Base-by-base conservation (phyloP, 2,113 vertebrate species). In the Rhombomys opimus region DNA sequence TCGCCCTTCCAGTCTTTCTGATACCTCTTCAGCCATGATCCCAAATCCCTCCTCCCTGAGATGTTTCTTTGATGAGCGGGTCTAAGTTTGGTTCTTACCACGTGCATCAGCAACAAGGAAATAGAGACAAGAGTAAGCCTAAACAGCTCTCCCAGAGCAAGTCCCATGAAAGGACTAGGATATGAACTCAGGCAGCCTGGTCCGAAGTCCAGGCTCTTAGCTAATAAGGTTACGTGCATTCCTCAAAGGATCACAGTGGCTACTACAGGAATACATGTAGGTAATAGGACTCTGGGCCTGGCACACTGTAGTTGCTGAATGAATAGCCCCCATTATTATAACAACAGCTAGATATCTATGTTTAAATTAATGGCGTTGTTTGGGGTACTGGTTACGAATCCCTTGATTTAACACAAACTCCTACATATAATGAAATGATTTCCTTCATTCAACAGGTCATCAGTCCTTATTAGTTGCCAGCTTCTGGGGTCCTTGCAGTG, bases 401-500 rank as follows among this genome's bases (percentile, higher is more conserved):
- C 25, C 38, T 38, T 85, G 92, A 61, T 67, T 95, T 70, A 86
- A 75, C 50, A 67, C 11, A 90, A 92, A 89, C 4, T 80, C 73
- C 50, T 65, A 35, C 30, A 76, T 15, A 27, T 52, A 76, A 54
- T 17, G 68, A 86, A 80, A 22, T 72, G 23, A 92, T 75, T 81
- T 85, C 11, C 85, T 82, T 86, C 52, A 63, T 65, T 57, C 90
- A 89, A 54, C 52, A 85, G 72, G n/a, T 80, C 72, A 59, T 90
- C 67, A 65, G 11, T n/a, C 35, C 23, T 65, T 72, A 84, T 18
- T 27, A 63, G 46, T 2, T 22, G 15, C 13, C 93, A 86, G 7
- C 18, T 80, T 59, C 52, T 18, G 27, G 32, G 15, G 22, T 65
- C 59, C 38, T 46, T 25, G 70, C 41, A 84, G 80, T 73, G 57